These are phyloP conservation scores for Cliona cf. orientalis DNA, from an alignment of 37 sponge, comb jelly and placozoan species.

Conservation along the genomic window DNA sequence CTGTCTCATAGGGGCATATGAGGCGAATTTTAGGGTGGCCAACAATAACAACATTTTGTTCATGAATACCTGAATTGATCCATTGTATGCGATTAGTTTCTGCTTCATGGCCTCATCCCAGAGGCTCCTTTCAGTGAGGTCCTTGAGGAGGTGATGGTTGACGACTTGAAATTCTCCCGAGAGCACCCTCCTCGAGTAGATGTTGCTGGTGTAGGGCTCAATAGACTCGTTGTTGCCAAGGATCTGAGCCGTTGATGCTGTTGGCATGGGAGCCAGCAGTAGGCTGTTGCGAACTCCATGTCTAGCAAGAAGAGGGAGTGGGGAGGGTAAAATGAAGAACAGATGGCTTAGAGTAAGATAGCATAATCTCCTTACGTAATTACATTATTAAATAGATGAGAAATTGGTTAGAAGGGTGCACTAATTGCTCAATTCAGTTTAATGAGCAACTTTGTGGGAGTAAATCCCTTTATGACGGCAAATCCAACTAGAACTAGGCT, in stretches of 20 bases:
- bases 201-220: conserved; percentile 99
- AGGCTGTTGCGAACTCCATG: conserved; percentile 96
- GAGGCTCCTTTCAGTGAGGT: conserved; percentile 85
- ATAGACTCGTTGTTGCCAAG: conserved; percentile 99
- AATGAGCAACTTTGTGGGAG: too few species aligned
- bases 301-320: conserved; percentile 35
- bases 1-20: neutral
- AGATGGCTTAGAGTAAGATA: neutral
- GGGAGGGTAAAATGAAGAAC: neutral
- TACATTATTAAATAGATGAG: too few species aligned
- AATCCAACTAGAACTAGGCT: too few species aligned
- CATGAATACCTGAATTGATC: conserved; percentile 88
- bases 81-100: conserved; percentile 95
- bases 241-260: conserved; percentile 99
- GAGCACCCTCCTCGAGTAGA: conserved; percentile 92
- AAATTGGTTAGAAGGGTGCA: too few species aligned
- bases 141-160: conserved; percentile 95
- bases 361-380: neutral
- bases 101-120: conserved; percentile 95
- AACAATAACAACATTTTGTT: neutral
- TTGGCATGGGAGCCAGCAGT: conserved; percentile 98
- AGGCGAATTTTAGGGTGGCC: neutral
- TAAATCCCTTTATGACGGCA: too few species aligned
- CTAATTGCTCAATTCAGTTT: too few species aligned
- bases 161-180: conserved; percentile 95